Percentiles rank a stretch among this genome's conserved stretches.
These are phyloP conservation scores for Pteropus rufus DNA, from an alignment of 2,797 vertebrate genomes.

Conservation along the genomic window DNA sequence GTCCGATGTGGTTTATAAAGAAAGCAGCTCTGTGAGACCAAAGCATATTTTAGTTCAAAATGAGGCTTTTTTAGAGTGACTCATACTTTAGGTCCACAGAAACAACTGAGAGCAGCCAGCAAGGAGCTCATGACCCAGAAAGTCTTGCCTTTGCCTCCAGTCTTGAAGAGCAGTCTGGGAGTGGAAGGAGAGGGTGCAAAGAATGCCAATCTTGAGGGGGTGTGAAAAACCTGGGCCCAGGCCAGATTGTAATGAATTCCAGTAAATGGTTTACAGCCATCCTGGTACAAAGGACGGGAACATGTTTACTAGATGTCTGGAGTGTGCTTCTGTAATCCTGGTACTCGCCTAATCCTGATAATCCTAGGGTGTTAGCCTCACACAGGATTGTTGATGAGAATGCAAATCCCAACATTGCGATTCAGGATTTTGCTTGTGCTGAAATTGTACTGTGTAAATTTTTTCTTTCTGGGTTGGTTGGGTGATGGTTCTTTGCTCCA, in stretches of 20 bases:
- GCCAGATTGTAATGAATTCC: background rate
- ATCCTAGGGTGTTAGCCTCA: background rate
- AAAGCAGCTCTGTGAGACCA: slow-evolving; percentile 31
- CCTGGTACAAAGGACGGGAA: background rate
- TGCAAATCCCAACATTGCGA: background rate
- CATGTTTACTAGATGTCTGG: slow-evolving; percentile 19
- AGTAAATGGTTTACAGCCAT: background rate
- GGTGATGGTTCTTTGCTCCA: background rate
- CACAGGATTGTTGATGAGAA: background rate
- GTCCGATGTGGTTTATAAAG: background rate
- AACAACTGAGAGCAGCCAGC: background rate
- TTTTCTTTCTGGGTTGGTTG: background rate
- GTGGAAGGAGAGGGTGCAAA: background rate
- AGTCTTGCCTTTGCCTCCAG: background rate
- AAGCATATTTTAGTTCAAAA: background rate
- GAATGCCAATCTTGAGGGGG: background rate
- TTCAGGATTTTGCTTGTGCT: slow-evolving; percentile 16
- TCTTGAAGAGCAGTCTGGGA: background rate
- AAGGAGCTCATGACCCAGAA: background rate
- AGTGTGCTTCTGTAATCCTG: background rate
- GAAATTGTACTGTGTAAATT: background rate
- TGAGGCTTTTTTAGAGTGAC: slow-evolving; percentile 16
- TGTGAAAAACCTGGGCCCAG: background rate
- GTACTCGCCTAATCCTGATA: background rate
- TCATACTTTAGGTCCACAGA: background rate